Evolutionary conservation across 2,888 invertebrate genomes (phyloP).

Genomic region (Caenorhabditis imperialis): DNA sequence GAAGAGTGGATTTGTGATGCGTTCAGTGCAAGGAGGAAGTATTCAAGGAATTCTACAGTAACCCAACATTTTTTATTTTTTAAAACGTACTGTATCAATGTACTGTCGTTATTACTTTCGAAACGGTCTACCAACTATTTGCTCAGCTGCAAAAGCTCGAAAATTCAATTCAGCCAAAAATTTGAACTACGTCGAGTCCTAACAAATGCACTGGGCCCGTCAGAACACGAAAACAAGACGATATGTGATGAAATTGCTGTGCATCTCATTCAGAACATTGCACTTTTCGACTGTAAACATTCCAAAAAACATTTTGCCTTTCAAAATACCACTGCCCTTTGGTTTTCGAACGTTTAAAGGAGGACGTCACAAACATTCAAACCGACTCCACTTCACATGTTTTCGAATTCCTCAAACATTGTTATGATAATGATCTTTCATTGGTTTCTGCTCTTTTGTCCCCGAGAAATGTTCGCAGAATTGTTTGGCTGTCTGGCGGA

Average conservation of each 20-base stretch:
- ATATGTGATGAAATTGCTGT: conserved; percentile 18
- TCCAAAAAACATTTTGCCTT: conserved; percentile 10
- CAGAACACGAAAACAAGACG: conserved; percentile 37
- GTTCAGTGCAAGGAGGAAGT: too few relatives aligned
- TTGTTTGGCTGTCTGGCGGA: conserved; percentile 28
- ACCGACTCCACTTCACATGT: neutral
- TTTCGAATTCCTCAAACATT: neutral
- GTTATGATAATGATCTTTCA: conserved; percentile 4
- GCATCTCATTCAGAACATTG: conserved; percentile 9
- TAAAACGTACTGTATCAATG: too few relatives aligned
- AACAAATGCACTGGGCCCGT: too few relatives aligned
- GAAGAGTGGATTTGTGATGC: conserved; percentile 1
- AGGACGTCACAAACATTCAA: too few relatives aligned
- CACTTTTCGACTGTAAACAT: conserved; percentile 30
- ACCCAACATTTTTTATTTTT: too few relatives aligned
- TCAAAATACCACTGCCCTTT: neutral
- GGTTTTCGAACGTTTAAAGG: conserved; percentile 14
- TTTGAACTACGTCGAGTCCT: neutral
- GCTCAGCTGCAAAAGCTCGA: too few relatives aligned
- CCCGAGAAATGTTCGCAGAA: conserved; percentile 4
- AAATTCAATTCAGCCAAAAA: neutral
- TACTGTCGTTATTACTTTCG: too few relatives aligned
- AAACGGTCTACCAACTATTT: too few relatives aligned
- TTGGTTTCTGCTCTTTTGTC: neutral
- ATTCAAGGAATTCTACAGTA: too few relatives aligned